Evolutionary conservation across 2,113 vertebrate genomes (phyloP).

Genomic region (Bungarus multicinctus): DNA sequence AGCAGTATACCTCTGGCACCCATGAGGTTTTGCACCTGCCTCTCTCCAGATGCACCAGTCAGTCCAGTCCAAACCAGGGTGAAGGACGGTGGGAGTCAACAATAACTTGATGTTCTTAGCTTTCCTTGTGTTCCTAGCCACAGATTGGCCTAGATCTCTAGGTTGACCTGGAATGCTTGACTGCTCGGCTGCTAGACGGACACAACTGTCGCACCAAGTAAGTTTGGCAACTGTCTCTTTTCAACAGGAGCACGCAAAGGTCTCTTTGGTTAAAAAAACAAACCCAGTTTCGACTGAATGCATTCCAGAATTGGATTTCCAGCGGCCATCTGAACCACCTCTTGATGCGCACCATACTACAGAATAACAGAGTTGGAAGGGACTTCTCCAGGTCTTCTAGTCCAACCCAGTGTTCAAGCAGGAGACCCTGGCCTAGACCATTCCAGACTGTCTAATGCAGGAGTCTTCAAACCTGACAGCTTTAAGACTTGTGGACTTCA

Average conservation of each 20-base stretch:
- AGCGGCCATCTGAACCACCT: not conserved
- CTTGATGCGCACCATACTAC: too few relatives aligned
- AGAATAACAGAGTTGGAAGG: too few relatives aligned
- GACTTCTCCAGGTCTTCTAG: too few relatives aligned
- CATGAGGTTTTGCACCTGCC: not conserved
- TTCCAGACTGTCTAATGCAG: too few relatives aligned
- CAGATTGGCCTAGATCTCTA: not conserved
- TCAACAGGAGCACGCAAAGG: not conserved
- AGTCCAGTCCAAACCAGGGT: not conserved
- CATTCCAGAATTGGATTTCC: not conserved
- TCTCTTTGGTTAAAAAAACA: not conserved
- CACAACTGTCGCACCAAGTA: not conserved
- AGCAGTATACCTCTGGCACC: not conserved
- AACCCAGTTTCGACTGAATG: not conserved
- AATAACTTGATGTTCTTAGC: not conserved
- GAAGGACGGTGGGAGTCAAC: not conserved
- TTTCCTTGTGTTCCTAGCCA: not conserved
- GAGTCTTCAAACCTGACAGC: too few relatives aligned
- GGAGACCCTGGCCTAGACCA: too few relatives aligned
- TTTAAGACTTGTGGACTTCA: too few relatives aligned
- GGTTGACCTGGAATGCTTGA: too few relatives aligned
- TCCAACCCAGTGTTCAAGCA: too few relatives aligned
- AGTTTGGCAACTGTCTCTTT: not conserved
- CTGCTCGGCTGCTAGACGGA: not conserved
- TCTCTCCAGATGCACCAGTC: not conserved